Evolutionary conservation across 2,797 vertebrate species (phyloP).

Genomic region (Ptychobarbus kaznakovi): DNA sequence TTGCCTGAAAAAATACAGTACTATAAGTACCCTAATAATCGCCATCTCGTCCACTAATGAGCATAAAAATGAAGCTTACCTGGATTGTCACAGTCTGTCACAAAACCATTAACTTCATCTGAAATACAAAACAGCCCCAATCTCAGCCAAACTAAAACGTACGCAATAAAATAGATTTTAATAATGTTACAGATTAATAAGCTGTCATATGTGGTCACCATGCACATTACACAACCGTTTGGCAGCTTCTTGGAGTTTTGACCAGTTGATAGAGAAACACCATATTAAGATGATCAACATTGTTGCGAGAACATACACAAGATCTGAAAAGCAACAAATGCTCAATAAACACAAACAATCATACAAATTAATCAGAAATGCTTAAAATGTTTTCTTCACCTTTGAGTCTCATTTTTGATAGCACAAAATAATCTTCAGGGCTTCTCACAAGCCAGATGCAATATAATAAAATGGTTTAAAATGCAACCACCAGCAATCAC

Average conservation of each 20-base stretch:
- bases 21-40: not conserved
- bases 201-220: conserved; percentile 50
- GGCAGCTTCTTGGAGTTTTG: conserved; percentile 27
- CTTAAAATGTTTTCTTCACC: conserved; percentile 64
- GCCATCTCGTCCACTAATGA: not conserved
- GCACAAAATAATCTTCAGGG: not conserved
- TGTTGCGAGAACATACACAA: conserved; percentile 41
- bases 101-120: conserved; percentile 16
- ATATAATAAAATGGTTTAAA: not conserved
- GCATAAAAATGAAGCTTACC: conserved; percentile 12
- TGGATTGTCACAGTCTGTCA: conserved; percentile 35
- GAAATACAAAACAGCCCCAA: not conserved
- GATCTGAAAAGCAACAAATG: conserved; percentile 53
- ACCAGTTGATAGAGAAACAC: conserved; percentile 44
- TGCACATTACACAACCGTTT: conserved; percentile 30
- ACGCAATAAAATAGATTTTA: not conserved
- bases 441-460: not conserved
- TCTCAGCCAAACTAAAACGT: not conserved
- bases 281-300: conserved; percentile 60
- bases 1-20: not conserved
- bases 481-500: not conserved
- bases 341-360: not conserved
- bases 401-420: conserved; percentile 65
- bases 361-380: not conserved
- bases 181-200: conserved; percentile 21